Evolutionary conservation across 1,140 invertebrate genomes (phyloP).

Genomic region (Ephestia elutella): DNA sequence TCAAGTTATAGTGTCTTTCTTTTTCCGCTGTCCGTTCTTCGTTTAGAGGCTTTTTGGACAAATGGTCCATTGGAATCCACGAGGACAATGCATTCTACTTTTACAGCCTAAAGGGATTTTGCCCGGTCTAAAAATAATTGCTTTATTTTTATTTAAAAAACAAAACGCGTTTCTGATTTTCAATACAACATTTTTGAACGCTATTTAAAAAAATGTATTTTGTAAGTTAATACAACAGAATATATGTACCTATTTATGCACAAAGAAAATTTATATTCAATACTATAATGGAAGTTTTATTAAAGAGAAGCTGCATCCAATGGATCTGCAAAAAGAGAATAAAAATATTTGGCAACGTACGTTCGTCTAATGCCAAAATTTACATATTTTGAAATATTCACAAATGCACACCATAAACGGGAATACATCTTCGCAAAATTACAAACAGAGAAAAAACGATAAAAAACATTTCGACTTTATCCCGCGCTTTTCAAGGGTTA

Average conservation of each 20-base stretch:
- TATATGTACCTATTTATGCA: too few species aligned
- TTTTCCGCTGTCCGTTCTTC: constrained; percentile 20
- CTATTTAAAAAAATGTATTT: too few species aligned
- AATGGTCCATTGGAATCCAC: neutral
- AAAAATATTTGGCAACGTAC: constrained; percentile 12
- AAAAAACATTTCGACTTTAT: constrained; percentile 5
- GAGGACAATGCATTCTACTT: neutral
- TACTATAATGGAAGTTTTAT: neutral
- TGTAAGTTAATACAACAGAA: too few species aligned
- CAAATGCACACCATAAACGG: constrained; percentile 20
- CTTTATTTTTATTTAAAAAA: too few species aligned
- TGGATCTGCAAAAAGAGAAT: constrained; percentile 22
- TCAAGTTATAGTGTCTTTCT: constrained; percentile 29
- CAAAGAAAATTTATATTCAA: neutral
- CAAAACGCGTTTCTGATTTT: too few species aligned
- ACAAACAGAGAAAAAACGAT: constrained; percentile 9
- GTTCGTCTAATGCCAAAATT: constrained; percentile 14
- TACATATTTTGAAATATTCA: constrained; percentile 32
- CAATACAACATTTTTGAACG: too few species aligned
- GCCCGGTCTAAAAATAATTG: too few species aligned
- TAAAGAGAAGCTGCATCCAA: constrained; percentile 11
- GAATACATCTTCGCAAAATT: constrained; percentile 8
- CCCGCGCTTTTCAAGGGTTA: constrained; percentile 8
- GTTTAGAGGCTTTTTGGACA: neutral
- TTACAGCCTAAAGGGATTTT: neutral